Evolutionary conservation across 2,113 vertebrate genomes (phyloP).

Genomic region (Myanophis thanlyinensis): DNA sequence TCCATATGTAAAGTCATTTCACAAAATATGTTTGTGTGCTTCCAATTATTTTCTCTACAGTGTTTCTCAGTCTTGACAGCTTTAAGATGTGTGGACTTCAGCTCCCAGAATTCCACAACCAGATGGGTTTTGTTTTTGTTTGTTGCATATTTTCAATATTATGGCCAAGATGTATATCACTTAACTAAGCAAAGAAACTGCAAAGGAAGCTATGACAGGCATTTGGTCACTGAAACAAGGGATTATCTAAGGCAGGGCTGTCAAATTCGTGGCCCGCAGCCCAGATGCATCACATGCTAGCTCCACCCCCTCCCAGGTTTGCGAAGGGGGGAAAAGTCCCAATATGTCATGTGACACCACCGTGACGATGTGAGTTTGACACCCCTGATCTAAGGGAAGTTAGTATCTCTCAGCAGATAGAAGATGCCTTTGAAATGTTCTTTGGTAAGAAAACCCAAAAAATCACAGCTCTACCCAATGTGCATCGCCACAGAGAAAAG

Average conservation of each 20-base stretch:
- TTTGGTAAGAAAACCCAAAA: neutral
- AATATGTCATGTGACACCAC: no score
- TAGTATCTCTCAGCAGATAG: neutral
- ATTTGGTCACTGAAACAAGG: neutral
- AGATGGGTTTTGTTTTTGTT: neutral
- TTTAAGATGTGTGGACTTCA: neutral
- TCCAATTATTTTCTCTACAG: neutral
- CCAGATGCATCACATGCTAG: no score
- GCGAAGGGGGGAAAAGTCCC: no score
- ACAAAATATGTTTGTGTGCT: neutral
- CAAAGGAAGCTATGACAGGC: neutral
- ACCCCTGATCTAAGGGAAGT: no score
- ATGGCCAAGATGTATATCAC: neutral
- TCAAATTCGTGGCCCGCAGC: no score
- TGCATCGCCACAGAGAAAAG: neutral
- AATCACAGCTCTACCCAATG: neutral
- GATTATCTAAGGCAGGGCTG: neutral
- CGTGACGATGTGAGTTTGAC: no score
- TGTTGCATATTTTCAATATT: neutral
- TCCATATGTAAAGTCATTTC: neutral
- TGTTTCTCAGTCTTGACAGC: neutral
- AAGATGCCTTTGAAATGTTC: neutral
- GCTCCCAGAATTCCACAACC: neutral
- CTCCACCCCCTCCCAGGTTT: no score
- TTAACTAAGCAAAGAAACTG: neutral